Base-by-base conservation (phyloP, 2,797 vertebrate genomes). In the Crocidura indochinensis region DNA sequence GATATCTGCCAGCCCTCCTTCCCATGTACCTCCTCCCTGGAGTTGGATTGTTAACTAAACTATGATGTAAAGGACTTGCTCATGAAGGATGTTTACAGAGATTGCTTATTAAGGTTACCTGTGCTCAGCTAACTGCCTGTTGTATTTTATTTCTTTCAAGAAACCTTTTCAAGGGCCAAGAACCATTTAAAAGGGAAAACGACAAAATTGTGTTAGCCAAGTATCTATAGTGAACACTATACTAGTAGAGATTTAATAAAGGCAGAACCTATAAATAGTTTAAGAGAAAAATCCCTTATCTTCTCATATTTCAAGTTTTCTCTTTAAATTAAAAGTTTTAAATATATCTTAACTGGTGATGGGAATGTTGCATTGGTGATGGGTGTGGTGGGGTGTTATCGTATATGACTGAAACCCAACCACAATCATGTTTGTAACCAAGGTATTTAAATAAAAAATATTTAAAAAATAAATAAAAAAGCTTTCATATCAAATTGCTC, bases 401-500 rank as follows among this genome's bases (percentile, higher is more conserved):
- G n/a, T n/a, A n/a, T n/a, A n/a, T n/a, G n/a, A n/a, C n/a, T n/a
- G n/a, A n/a, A n/a, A n/a, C n/a, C n/a, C n/a, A n/a, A n/a, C n/a
- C n/a, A n/a, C n/a, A n/a, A n/a, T n/a, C n/a, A n/a, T n/a, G n/a
- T n/a, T n/a, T n/a, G n/a, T n/a, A n/a, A n/a, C n/a, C n/a, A n/a
- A n/a, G n/a, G n/a, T n/a, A n/a, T n/a, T n/a, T n/a, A n/a, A n/a
- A n/a, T n/a, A n/a, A n/a, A n/a, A n/a, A n/a, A n/a, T n/a, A n/a
- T 91, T 93, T 83, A 73, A 95, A 90, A 90, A n/a, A n/a, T n/a
- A n/a, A n/a, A n/a, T 7, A 79, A 29, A 22, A n/a, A 47, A 74
- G n/a, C 68, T 51, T 79, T 51, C 65, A 94, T 29, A 68, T 87
- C 73, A 64, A 71, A 84, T 20, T 65, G 29, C 3, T 26, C 19